phyloP scores from a whole-genome alignment of 2,888 invertebrate genomes.

The Seira sanloemensis region DNA sequence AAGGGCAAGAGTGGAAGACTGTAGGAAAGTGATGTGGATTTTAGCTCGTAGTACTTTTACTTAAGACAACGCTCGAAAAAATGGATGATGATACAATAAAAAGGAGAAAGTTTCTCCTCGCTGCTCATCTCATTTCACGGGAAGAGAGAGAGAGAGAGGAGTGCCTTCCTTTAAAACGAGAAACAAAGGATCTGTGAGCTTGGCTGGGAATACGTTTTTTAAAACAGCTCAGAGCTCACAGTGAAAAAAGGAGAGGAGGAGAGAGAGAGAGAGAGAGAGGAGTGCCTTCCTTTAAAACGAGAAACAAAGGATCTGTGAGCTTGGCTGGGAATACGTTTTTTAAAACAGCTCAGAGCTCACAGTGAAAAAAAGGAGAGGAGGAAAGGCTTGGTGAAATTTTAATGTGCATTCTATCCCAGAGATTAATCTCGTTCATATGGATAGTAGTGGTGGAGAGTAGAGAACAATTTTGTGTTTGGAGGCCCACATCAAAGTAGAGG shows the following conservation, averaged over 20 bases:
- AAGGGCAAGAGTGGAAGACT: not conserved
- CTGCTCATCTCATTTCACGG: slow-evolving; percentile 1
- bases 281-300: no score
- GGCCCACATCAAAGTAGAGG: not conserved
- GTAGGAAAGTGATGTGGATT: not conserved
- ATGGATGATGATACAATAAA: slow-evolving; percentile 14
- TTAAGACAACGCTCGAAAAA: not conserved
- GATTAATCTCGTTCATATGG: slow-evolving; percentile 32
- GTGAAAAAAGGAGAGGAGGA: slow-evolving; percentile 7
- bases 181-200: no score
- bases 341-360: slow-evolving; percentile 3
- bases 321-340: not conserved
- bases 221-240: slow-evolving; percentile 6
- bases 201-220: not conserved
- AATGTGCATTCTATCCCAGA: slow-evolving; percentile 53
- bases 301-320: no score
- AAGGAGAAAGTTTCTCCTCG: slow-evolving; percentile 1
- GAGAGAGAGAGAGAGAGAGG: not conserved
- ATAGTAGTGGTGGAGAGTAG: not conserved
- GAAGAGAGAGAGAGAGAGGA: not conserved
- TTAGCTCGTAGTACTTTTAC: slow-evolving; percentile 1
- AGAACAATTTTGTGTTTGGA: not conserved
- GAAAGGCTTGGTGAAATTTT: slow-evolving; percentile 44
- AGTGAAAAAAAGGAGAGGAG: slow-evolving; percentile 5
- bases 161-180: not conserved